Evolutionary conservation across 2,888 invertebrate species (phyloP).

Genomic region (Pristionchus mayeri): DNA sequence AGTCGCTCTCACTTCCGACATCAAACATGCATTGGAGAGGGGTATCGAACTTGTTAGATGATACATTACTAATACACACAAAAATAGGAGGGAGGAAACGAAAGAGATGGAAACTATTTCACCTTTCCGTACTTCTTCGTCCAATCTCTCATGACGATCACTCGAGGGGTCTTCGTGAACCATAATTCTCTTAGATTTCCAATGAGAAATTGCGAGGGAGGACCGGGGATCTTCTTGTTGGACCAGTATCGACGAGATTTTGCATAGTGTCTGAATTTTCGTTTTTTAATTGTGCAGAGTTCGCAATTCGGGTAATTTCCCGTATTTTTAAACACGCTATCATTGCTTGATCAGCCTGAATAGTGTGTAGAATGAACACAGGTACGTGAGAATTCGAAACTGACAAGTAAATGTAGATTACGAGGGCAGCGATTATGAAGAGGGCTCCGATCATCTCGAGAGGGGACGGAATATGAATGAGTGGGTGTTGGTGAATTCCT

Average conservation of each 20-base stretch:
- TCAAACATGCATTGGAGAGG: conserved; percentile 7
- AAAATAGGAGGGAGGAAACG: no score
- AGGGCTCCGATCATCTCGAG: not conserved
- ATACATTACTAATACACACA: no score
- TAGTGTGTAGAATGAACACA: no score
- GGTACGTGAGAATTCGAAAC: no score
- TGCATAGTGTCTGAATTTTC: conserved; percentile 50
- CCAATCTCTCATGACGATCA: conserved; percentile 61
- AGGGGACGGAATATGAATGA: not conserved
- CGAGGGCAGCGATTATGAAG: not conserved
- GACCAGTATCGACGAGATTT: conserved; percentile 63
- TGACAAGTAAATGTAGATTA: conserved; percentile 4
- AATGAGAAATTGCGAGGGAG: conserved; percentile 58
- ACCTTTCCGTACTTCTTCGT: conserved; percentile 63
- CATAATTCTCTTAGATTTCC: conserved; percentile 60
- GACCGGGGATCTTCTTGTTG: conserved; percentile 63
- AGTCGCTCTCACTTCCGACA: not conserved
- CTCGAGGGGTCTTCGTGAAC: conserved; percentile 53
- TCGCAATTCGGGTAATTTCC: no score
- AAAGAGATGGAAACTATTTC: no score
- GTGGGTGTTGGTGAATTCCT: no score
- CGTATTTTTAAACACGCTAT: no score
- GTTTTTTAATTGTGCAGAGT: no score
- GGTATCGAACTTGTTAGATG: no score
- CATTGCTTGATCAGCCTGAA: no score